Evolutionary conservation across 2,113 vertebrate species (phyloP).

Genomic region (Crotalus viridis): DNA sequence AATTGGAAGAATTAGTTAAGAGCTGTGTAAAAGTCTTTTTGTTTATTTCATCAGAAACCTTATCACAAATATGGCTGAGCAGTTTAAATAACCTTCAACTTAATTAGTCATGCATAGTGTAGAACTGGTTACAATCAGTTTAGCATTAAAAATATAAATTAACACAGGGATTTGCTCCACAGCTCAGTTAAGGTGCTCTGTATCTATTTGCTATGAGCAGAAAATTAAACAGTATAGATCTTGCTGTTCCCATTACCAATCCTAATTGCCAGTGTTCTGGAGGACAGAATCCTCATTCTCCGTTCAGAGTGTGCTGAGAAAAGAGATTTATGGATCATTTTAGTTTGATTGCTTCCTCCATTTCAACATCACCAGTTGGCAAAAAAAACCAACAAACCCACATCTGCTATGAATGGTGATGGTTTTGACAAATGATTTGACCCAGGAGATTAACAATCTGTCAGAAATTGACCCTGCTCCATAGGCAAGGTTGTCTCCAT

Average conservation of each 20-base stretch:
- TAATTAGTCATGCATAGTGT: not conserved
- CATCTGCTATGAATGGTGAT: not conserved
- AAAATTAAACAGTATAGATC: not conserved
- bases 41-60: not conserved
- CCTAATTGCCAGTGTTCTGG: not conserved
- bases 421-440: not conserved
- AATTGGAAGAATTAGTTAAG: too few relatives aligned
- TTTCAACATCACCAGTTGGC: not conserved
- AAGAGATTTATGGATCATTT: not conserved
- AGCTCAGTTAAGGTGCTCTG: not conserved
- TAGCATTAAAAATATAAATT: not conserved
- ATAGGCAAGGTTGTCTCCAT: not conserved
- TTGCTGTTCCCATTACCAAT: not conserved
- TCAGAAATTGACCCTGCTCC: not conserved
- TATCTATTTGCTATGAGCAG: not conserved
- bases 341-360: not conserved
- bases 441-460: not conserved
- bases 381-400: not conserved
- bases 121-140: not conserved
- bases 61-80: not conserved
- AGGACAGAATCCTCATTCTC: not conserved
- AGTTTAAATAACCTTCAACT: not conserved
- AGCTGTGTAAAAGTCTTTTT: not conserved
- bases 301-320: not conserved
- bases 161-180: not conserved